Evolutionary conservation across 2,888 invertebrate species (phyloP).

Genomic region (Thymelicus sylvestris): DNA sequence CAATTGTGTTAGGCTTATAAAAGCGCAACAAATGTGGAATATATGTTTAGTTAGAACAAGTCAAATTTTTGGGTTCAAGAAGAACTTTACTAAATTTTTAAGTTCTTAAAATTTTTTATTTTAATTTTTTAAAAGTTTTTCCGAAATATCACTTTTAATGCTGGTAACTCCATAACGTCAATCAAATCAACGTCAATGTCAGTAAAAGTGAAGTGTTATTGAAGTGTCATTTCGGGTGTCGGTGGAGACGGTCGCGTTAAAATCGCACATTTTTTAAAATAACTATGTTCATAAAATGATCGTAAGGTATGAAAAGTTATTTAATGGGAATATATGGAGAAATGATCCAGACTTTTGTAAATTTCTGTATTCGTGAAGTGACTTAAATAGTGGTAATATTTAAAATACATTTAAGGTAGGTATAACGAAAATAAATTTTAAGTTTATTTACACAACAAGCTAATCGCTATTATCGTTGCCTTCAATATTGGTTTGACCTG

Average conservation of each 20-base stretch:
- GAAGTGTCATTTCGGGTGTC: slow-evolving; percentile 56
- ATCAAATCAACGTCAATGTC: slow-evolving; percentile 4
- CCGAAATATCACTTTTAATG: not conserved
- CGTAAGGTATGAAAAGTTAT: slow-evolving; percentile 55
- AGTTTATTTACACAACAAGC: not conserved
- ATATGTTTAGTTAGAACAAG: too few relatives aligned
- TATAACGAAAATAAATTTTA: slow-evolving; percentile 8
- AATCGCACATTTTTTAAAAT: slow-evolving; percentile 54
- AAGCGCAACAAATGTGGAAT: too few relatives aligned
- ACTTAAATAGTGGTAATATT: slow-evolving; percentile 45
- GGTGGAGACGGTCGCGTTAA: slow-evolving; percentile 61
- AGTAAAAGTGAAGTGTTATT: slow-evolving; percentile 22
- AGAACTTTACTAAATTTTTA: too few relatives aligned
- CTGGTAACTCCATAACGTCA: not conserved
- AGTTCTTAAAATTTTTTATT: too few relatives aligned
- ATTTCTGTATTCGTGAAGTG: slow-evolving; percentile 55
- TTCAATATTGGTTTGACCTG: not conserved
- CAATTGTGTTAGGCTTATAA: too few relatives aligned
- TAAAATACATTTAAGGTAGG: slow-evolving; percentile 10
- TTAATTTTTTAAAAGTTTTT: too few relatives aligned
- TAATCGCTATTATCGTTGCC: too few relatives aligned
- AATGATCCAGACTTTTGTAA: slow-evolving; percentile 47
- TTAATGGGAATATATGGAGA: slow-evolving; percentile 47
- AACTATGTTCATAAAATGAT: slow-evolving; percentile 64
- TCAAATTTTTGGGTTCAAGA: too few relatives aligned